Base-by-base conservation (phyloP, 2,888 invertebrate species). In the Zaprionus lineosus region DNA sequence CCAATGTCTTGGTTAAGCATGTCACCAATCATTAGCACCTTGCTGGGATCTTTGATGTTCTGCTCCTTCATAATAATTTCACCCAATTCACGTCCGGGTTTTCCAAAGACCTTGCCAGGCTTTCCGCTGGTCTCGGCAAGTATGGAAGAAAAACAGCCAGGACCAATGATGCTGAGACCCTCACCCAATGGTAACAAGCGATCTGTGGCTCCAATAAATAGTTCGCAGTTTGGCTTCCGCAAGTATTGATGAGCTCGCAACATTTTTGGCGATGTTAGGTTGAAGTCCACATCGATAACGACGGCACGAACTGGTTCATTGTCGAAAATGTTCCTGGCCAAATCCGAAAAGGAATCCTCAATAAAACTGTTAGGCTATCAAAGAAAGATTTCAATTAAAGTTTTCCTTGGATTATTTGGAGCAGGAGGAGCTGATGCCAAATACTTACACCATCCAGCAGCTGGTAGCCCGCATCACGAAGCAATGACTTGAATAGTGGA, bases 1-100 rank as follows among this genome's bases (percentile, higher is more conserved):
- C 92, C 91, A 33, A 97, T 92, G 88, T 97, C 97, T 83, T 96
- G 96, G 58, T 94, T 93, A 29, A 95, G 91, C 94, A 94, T 93
- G 88, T 97, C 97, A 21, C 97, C 97, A 82, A 97, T 93, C 92
- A 97, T 96, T 4, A 97, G 89, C 0, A 94, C 93, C 59, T 94
- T 91, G 18, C 91, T 90, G 0, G 94, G 92, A 55, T 94, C 91
- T 0, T 87, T 88, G 12, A 96, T 73, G 1, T 85, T 58, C 34
- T 75, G 89, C n/a, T 64, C 70, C 33, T 79, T 57, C 1, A 73
- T 41, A 2, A 90, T 24, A 56, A 87, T 55, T 0, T 90, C 70
- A 12, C 87, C 89, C 36, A 91, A 56, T 1, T 70, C 65, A 8
- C 81, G 66, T 1, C 91, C 90, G 0, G 92, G 92, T 67, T 92